These are phyloP conservation scores for Rhynchophorus ferrugineus DNA, from an alignment of 1,140 invertebrate species.

Conservation along the genomic window DNA sequence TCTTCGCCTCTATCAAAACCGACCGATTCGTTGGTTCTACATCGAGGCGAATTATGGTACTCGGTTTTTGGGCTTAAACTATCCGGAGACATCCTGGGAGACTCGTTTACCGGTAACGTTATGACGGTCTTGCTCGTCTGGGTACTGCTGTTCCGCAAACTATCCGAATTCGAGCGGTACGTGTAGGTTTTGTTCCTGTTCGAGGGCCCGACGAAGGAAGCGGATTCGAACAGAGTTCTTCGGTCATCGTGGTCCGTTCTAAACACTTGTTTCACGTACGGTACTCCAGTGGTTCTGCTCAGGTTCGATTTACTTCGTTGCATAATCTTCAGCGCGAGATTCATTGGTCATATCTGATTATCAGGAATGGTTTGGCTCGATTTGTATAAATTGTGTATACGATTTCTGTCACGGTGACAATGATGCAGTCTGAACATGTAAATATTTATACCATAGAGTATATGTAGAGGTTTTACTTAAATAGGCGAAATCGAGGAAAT, in stretches of 20 bases:
- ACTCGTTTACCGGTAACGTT: slow-evolving; percentile 10
- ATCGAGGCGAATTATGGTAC: not conserved
- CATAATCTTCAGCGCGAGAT: slow-evolving; percentile 12
- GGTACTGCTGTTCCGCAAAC: slow-evolving; percentile 17
- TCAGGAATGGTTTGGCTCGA: no score
- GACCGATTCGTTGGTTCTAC: not conserved
- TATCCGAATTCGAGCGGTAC: slow-evolving; percentile 4
- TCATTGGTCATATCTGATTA: not conserved
- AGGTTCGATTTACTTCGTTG: slow-evolving; percentile 12
- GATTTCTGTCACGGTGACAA: not conserved
- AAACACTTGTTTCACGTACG: not conserved
- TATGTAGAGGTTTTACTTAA: no score
- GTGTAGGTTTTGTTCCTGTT: slow-evolving; percentile 1
- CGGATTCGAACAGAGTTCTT: slow-evolving; percentile 9
- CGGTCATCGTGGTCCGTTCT: slow-evolving; percentile 6
- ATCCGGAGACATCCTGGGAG: slow-evolving; percentile 23
- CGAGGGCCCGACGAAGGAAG: slow-evolving; percentile 9
- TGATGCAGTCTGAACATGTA: no score
- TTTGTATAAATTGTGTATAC: no score
- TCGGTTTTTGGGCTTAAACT: slow-evolving; percentile 26
- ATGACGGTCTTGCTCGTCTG: slow-evolving; percentile 34
- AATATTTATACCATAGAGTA: no score
- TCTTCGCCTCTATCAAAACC: slow-evolving; percentile 2
- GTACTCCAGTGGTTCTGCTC: not conserved
- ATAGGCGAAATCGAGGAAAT: no score